phyloP scores from a whole-genome alignment of 2,797 vertebrate genomes.

The Girardinus metallicus region DNA sequence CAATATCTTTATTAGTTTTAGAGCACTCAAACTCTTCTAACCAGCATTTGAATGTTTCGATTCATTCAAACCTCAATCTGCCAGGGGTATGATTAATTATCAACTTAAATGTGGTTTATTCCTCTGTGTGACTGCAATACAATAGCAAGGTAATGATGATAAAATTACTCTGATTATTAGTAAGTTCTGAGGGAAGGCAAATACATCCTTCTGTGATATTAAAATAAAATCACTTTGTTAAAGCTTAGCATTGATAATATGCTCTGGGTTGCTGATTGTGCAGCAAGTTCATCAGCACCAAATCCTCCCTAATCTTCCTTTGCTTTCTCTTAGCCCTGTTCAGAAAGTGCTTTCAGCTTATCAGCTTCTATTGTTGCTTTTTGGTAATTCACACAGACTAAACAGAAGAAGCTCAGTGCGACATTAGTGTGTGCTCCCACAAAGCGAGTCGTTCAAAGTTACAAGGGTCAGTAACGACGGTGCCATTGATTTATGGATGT shows the following conservation, averaged over 20 bases:
- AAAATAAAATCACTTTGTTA: not conserved
- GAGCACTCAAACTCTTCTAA: not conserved
- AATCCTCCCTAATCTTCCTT: not conserved
- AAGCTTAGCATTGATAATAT: not conserved
- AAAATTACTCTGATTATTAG: not conserved
- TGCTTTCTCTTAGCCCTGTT: not conserved
- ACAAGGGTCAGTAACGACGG: not conserved
- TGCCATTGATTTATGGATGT: not conserved
- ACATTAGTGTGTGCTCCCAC: not conserved
- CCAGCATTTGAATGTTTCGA: not conserved
- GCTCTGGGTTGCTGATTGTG: not conserved
- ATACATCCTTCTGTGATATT: not conserved
- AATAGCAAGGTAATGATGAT: not conserved
- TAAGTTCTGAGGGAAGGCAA: not conserved
- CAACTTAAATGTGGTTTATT: not conserved
- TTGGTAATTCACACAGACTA: not conserved
- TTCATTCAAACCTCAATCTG: not conserved
- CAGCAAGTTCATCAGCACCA: not conserved
- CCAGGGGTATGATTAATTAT: not conserved
- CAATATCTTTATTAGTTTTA: not conserved
- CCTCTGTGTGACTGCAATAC: not conserved
- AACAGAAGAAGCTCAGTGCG: not conserved
- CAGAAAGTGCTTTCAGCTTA: not conserved
- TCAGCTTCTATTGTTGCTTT: not conserved
- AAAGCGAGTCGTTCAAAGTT: not conserved